Conservation (phyloP, 2,797 vertebrate species). For the Acridotheres tristis region DNA sequence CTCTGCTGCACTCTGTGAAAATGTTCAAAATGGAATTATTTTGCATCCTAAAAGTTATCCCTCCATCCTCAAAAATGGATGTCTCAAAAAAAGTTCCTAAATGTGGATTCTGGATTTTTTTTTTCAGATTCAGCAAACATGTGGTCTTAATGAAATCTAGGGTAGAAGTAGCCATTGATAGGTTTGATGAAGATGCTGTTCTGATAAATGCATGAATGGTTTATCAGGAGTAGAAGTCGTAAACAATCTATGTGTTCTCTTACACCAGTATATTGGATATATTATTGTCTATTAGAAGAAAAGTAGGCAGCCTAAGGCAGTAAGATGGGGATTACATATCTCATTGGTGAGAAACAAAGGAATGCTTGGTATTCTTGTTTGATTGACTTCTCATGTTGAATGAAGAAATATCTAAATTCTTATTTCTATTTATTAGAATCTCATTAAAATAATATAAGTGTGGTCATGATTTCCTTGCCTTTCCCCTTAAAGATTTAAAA, state of each 20-base stretch:
- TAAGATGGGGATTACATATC: neutral
- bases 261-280: neutral
- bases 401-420: neutral
- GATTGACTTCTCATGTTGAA: neutral
- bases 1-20: neutral
- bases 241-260: neutral
- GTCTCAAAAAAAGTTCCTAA: neutral
- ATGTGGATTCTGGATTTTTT: accelerated
- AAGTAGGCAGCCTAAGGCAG: neutral
- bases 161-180: neutral
- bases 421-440: neutral
- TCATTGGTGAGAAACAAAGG: neutral
- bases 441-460: neutral
- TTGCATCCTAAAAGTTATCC: neutral
- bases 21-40: neutral
- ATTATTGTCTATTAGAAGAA: neutral
- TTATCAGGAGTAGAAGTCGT: neutral
- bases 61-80: neutral
- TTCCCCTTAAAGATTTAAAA: neutral
- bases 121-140: neutral
- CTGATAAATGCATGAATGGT: neutral
- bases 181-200: neutral
- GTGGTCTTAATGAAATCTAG: neutral
- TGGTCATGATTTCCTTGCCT: neutral
- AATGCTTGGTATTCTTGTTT: neutral